Evolutionary conservation across 2,888 invertebrate species (phyloP), one percentile per base, ranked within the genome.

Genomic region (Nesidiocoris tenuis): DNA sequence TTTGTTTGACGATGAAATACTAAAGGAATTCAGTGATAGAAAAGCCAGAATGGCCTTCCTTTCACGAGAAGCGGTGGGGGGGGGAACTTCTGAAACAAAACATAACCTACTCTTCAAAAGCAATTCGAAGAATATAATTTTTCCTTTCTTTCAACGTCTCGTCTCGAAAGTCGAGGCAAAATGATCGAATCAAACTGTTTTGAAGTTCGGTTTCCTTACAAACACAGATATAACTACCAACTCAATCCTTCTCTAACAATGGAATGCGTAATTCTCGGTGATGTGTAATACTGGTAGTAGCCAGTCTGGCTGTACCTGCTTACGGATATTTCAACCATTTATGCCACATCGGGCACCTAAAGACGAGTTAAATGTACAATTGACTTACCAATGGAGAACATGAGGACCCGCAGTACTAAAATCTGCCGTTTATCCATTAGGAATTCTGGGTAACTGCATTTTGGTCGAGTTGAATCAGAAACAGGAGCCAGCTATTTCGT

Each of bases 201-300:
- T n/a, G n/a, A n/a, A n/a, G n/a, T n/a, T n/a, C n/a, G n/a, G n/a
- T n/a, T n/a, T n/a, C n/a, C n/a, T n/a, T n/a, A n/a, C n/a, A n/a
- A n/a, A n/a, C n/a, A n/a, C n/a, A n/a, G n/a, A n/a, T n/a, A n/a
- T n/a, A n/a, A n/a, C n/a, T n/a, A n/a, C n/a, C n/a, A n/a, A n/a
- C n/a, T n/a, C n/a, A n/a, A n/a, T n/a, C n/a, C n/a, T n/a, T n/a
- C n/a, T n/a, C n/a, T n/a, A 65, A 74, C 64, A 74, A 74, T 64
- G 74, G 74, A 74, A 74, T 74, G 74, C 63, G 64, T 64, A n/a
- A n/a, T n/a, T n/a, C n/a, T 63, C 74, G 24, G 55, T 54, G 56
- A 64, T 74, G 74, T 74, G 74, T 74, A 74, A 74, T 18, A 74
- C 74, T 64, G 64, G 74, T n/a, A n/a, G n/a, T 74, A 74, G 74